Evolutionary conservation across 2,113 vertebrate species (phyloP).

Genomic region (Himantopus leucocephalus): DNA sequence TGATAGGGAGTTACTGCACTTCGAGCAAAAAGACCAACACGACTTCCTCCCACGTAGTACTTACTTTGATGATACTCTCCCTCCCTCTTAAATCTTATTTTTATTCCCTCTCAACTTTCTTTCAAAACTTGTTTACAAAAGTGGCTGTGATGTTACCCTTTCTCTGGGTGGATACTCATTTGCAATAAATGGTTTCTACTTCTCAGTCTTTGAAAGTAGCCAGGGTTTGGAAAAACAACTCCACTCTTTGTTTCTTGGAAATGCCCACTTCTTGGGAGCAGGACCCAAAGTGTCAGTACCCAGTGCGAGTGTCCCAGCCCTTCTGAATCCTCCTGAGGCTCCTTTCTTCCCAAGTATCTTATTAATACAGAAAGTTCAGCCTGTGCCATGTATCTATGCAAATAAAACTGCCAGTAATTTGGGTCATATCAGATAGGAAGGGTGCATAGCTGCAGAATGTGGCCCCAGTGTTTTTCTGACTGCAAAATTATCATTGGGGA

Average conservation of each 20-base stretch:
- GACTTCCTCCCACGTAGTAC: slow-evolving; percentile 39
- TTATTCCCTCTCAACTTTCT: slow-evolving; percentile 17
- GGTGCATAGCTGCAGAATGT: background rate
- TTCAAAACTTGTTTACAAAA: slow-evolving; percentile 36
- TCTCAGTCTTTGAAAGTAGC: background rate
- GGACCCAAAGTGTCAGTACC: background rate
- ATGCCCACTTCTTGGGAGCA: background rate
- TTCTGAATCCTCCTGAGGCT: background rate
- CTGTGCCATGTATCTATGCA: background rate
- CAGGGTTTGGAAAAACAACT: background rate
- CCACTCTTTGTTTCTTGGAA: background rate
- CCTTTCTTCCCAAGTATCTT: background rate
- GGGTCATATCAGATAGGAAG: background rate
- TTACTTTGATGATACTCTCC: slow-evolving; percentile 16
- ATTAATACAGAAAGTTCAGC: background rate
- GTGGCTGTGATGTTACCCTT: slow-evolving; percentile 7
- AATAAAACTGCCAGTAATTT: background rate
- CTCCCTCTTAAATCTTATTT: slow-evolving; percentile 62
- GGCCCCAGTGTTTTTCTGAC: background rate
- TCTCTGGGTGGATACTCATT: background rate
- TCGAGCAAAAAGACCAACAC: slow-evolving; percentile 56
- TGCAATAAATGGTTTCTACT: background rate
- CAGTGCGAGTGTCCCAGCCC: background rate
- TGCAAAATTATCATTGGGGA: background rate
- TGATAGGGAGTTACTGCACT: slow-evolving; percentile 41